Percentiles rank a stretch among this genome's conserved stretches.
Evolutionary conservation across 1,140 invertebrate genomes (phyloP).

Genomic region (Lepidurus arcticus): DNA sequence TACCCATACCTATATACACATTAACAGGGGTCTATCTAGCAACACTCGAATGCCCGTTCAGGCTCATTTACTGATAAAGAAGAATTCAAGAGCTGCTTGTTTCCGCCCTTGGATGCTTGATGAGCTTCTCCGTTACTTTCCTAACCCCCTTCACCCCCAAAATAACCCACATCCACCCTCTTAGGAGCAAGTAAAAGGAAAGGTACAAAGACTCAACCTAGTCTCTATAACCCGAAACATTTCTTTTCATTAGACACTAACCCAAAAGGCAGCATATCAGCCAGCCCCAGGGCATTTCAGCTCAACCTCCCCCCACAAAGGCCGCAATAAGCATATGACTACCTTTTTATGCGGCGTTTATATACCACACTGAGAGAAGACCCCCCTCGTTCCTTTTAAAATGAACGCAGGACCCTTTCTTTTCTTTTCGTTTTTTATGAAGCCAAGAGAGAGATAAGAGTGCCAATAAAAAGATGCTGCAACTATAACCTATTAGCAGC

Average conservation of each 20-base stretch:
- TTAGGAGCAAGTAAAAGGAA: not conserved
- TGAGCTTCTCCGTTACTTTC: slow-evolving; percentile 8
- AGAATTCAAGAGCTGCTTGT: slow-evolving; percentile 9
- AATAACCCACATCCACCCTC: not conserved
- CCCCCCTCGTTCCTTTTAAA: not conserved
- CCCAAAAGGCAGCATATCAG: slow-evolving; percentile 8
- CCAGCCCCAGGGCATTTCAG: not conserved
- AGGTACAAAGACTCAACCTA: not conserved
- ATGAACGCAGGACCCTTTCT: not conserved
- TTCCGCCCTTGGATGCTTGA: slow-evolving; percentile 17
- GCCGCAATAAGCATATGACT: slow-evolving; percentile 14
- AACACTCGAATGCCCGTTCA: not conserved
- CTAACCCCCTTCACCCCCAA: not conserved
- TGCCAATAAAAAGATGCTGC: not conserved
- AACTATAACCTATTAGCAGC: not conserved
- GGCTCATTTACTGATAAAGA: slow-evolving; percentile 2
- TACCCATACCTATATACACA: not conserved
- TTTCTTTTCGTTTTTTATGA: not conserved
- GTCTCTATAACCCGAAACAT: not conserved
- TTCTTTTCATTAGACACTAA: slow-evolving; percentile 16
- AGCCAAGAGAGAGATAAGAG: not conserved
- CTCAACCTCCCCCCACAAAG: not conserved
- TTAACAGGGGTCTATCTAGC: not conserved
- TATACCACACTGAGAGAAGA: not conserved
- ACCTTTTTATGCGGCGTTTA: slow-evolving; percentile 2